Evolutionary conservation across 2,797 vertebrate genomes (phyloP), one percentile per base, ranked within the genome.

Genomic region (Nannoperca obscura): DNA sequence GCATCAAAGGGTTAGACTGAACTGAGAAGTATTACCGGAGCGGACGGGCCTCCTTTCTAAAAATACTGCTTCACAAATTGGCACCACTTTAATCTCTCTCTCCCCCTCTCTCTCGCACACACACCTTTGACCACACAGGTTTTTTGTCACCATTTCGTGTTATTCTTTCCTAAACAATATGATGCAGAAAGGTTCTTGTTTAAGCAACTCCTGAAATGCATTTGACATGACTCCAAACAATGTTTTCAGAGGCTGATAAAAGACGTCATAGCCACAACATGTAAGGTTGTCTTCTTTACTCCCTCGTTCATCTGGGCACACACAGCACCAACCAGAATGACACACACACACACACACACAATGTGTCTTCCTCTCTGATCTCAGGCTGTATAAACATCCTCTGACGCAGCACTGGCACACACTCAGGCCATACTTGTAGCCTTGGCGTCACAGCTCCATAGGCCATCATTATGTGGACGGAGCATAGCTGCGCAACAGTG

Each of bases 41-140:
- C 42, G 78, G 81, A 86, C 20, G 65, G 83, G 70, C 86, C 83
- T 76, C 82, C 84, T 54, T 42, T 77, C 91, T 92, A 93, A 90
- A 95, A 95, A 93, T 94, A 94, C 79, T 22, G 55, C 80, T 61
- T 90, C 80, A 17, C 89, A 93, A 93, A 93, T 94, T 93, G 93
- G 84, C 89, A 93, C 91, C 91, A 80, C 78, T 79, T 79, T 90
- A 91, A 91, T 92, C 88, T 92, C 72, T 47, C 57, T 52, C 74
- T 74, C 44, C 5, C 32, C 5, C 32, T 32, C 30, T 32, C 5
- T 32, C 30, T 32, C 30, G 5, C 30, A 32, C 30, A 32, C 30
- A 32, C 36, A 85, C 82, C 52, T 80, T 67, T 72, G 53, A 75
- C 14, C 71, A 80, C 61, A 74, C 14, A 4, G 54, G 15, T 19